Evolutionary conservation across 1,140 invertebrate genomes (phyloP).

Genomic region (Drosophila pseudoobscura): DNA sequence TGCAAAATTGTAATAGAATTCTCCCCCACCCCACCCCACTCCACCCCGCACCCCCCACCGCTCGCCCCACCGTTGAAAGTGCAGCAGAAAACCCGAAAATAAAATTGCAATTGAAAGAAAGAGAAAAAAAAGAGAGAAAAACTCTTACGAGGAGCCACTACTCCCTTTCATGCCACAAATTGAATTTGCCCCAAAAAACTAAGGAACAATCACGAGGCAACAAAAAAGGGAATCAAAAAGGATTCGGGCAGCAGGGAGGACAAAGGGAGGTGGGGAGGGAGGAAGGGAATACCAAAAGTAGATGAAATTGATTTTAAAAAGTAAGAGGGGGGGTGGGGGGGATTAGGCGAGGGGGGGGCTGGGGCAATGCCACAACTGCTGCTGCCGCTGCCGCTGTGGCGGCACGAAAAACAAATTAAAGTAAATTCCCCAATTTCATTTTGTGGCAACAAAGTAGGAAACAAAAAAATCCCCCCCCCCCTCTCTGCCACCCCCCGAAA

Average conservation of each 20-base stretch:
- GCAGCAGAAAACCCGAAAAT: conserved; percentile 46
- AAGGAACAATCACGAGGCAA: conserved; percentile 53
- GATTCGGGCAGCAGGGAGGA: neutral
- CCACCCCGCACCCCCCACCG: too few species aligned
- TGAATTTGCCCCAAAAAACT: conserved; percentile 75
- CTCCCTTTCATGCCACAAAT: conserved; percentile 64
- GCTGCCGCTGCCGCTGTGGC: conserved; percentile 43
- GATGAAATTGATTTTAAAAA: conserved; percentile 82
- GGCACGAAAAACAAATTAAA: conserved; percentile 81
- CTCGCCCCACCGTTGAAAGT: neutral
- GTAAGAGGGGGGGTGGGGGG: conserved; percentile 11
- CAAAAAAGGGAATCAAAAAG: neutral
- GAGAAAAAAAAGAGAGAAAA: conserved; percentile 1
- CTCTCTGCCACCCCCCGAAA: neutral
- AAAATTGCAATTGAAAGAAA: conserved; percentile 69
- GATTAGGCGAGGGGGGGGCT: neutral
- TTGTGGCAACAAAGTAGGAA: conserved; percentile 67
- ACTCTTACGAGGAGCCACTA: conserved; percentile 33
- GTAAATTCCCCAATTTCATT: conserved; percentile 81
- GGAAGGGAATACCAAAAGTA: conserved; percentile 53
- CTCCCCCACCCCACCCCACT: neutral
- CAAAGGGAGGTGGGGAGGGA: too few species aligned
- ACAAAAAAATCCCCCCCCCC: conserved; percentile 19
- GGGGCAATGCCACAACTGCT: conserved; percentile 33
- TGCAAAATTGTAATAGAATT: conserved; percentile 59